Evolutionary conservation across 1,140 invertebrate species (phyloP).

Genomic region (Vanessa atalanta): DNA sequence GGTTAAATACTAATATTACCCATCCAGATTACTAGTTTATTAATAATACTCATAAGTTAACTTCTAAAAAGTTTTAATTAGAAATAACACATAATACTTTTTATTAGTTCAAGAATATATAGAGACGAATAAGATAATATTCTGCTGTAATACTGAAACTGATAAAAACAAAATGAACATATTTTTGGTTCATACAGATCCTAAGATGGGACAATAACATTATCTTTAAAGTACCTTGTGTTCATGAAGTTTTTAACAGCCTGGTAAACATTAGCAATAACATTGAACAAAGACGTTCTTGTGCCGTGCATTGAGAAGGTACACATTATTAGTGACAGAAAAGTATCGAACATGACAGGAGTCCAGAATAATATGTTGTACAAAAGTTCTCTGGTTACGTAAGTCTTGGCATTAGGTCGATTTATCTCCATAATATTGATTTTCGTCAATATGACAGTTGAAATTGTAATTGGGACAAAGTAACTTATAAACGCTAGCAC

Average conservation of each 20-base stretch:
- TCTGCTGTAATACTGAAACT: neutral
- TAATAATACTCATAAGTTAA: no score
- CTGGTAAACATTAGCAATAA: slow-evolving; percentile 74
- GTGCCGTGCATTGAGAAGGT: slow-evolving; percentile 64
- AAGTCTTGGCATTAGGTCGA: slow-evolving; percentile 56
- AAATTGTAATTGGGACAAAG: slow-evolving; percentile 72
- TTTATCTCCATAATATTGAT: slow-evolving; percentile 64
- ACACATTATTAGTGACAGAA: slow-evolving; percentile 69
- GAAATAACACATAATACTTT: no score
- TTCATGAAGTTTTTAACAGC: slow-evolving; percentile 72
- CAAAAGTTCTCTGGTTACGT: slow-evolving; percentile 65
- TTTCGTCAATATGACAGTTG: slow-evolving; percentile 68
- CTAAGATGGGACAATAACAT: slow-evolving; percentile 51
- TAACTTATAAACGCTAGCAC: slow-evolving; percentile 61
- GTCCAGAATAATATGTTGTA: slow-evolving; percentile 76
- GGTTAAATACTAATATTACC: no score
- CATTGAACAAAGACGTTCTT: slow-evolving; percentile 63
- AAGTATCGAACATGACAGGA: slow-evolving; percentile 72
- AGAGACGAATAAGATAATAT: neutral
- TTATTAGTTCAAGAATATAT: neutral
- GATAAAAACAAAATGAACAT: neutral
- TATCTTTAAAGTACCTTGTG: slow-evolving; percentile 72
- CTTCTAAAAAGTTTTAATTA: no score
- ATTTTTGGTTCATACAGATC: neutral
- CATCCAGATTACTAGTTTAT: no score